phyloP scores from a whole-genome alignment of 2,797 vertebrate species.

The Thripadectes ignobilis region DNA sequence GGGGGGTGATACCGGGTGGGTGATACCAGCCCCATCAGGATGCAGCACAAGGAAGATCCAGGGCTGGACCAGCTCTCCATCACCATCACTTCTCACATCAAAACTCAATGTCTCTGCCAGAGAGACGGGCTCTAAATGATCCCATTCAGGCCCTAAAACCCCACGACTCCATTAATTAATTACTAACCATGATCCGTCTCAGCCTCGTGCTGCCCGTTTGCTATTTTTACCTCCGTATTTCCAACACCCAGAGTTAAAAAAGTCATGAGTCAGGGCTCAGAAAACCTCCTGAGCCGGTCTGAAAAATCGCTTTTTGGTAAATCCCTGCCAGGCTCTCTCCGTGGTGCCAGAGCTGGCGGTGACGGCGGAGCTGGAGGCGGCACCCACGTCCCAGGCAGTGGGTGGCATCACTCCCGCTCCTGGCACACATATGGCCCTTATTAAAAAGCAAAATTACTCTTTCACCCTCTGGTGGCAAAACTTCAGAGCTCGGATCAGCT shows the following conservation, averaged over 20 bases:
- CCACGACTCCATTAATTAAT: conserved; percentile 23
- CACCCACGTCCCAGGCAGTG: background rate
- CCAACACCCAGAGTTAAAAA: background rate
- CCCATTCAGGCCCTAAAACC: conserved; percentile 8
- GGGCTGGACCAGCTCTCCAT: background rate
- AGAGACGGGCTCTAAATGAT: background rate
- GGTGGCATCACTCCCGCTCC: background rate
- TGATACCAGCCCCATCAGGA: accelerated
- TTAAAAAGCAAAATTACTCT: conserved; percentile 68
- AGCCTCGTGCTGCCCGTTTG: background rate
- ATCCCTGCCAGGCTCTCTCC: background rate
- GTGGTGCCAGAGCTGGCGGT: background rate
- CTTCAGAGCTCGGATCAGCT: conserved; percentile 52
- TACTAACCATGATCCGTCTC: background rate
- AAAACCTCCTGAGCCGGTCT: background rate
- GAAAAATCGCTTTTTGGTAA: background rate
- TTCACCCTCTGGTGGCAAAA: conserved; percentile 61
- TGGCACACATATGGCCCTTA: conserved; percentile 33
- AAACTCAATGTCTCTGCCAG: accelerated
- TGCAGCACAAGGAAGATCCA: accelerated
- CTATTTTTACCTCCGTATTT: conserved; percentile 50
- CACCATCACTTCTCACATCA: background rate
- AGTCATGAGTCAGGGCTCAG: background rate
- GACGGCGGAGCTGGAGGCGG: background rate
- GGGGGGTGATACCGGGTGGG: accelerated